Base-by-base conservation (phyloP, 2,113 vertebrate species). In the Taxidea taxus region DNA sequence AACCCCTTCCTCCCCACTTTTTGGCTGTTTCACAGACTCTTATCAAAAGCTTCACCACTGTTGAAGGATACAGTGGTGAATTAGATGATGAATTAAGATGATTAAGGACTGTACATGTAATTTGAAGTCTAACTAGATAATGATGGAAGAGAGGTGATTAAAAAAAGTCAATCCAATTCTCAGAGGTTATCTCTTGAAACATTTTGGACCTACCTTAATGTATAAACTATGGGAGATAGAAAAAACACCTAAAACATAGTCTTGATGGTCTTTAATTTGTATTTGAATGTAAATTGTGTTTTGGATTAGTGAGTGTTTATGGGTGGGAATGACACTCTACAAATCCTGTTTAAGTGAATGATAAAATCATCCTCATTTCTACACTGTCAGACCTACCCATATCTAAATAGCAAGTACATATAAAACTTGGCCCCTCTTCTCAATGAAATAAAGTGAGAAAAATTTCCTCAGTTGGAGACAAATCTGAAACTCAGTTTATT, bases 71-170 rank as follows among this genome's bases (percentile, higher is more conserved):
- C 20, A 51, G 0, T 78, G 29, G 14, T 66, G 14, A 89, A 68
- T 90, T 94, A 83, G 31, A 77, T 90, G 92, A 47, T 64, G 51
- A 75, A 82, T 90, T 64, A 94, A 94, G 64, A 93, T 91, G 11
- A 81, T 10, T 83, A 51, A 56, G 25, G 60, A 81, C 66, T 68
- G 6, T 80, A 8, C 27, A n/a, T 87, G 16, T 96, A 75, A 87
- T 81, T 94, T 88, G 42, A 90, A 42, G n/a, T 27, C 70, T 85
- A 68, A 42, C 23, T 94, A 77, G 62, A 39, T 81, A 91, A 87
- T 88, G 34, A 29, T 91, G 31, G n/a, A 78, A 64, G 47, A 60
- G 25, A 58, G 16, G 18, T 37, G 34, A 72, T 90, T 64, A 7
- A 14, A 81, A 89, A 87, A 51, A 31, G 3, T 90, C 7, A 68